Conservation (phyloP, 2,888 invertebrate genomes). For the Eristalis intricaria region DNA sequence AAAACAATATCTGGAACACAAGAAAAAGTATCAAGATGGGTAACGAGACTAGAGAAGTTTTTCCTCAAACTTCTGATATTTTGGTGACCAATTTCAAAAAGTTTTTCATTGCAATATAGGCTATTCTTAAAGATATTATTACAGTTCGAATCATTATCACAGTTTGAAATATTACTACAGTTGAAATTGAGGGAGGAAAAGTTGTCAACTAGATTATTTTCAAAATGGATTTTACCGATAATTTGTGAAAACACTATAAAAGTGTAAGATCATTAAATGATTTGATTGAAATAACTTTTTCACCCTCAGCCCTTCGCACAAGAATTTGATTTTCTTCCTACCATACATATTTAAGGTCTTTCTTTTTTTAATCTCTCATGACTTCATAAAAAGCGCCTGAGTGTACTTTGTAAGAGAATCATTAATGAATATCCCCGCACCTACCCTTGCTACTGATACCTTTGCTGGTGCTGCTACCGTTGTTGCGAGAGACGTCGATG, state of each 20-base stretch:
- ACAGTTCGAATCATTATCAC: background rate
- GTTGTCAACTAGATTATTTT: background rate
- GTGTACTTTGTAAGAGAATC: background rate
- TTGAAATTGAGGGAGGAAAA: background rate
- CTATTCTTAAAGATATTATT: background rate
- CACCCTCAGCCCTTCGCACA: background rate
- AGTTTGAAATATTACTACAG: no score
- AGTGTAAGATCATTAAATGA: conserved; percentile 13
- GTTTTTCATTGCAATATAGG: no score
- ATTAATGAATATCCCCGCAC: background rate
- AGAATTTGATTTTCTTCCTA: conserved; percentile 3
- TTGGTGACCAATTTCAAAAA: no score
- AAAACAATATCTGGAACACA: conserved; percentile 23
- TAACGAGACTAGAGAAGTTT: conserved; percentile 14
- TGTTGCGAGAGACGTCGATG: background rate
- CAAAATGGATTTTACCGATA: background rate
- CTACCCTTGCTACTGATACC: background rate
- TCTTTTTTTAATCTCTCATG: background rate
- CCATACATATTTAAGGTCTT: conserved; percentile 8
- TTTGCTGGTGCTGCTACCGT: background rate
- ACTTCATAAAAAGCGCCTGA: background rate
- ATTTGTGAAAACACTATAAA: background rate
- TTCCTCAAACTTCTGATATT: background rate
- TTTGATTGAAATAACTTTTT: conserved; percentile 14
- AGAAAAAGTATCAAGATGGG: conserved; percentile 27